Conservation (phyloP, 2,797 vertebrate genomes). For the Spinus pinus region DNA sequence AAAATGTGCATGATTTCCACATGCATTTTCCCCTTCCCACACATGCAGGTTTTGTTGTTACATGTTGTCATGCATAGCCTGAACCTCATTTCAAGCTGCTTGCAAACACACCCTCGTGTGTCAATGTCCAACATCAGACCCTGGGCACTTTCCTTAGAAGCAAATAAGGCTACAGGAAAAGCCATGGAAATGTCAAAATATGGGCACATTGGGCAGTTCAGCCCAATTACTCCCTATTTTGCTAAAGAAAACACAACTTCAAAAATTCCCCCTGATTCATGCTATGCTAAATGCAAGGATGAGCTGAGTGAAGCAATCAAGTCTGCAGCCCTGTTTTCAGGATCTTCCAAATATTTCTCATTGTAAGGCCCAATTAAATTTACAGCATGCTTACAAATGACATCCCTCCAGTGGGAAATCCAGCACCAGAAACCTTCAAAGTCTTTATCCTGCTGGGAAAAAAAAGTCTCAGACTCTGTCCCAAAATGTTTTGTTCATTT, state of each 20-base stretch:
- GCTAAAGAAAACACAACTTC: background rate
- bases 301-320: background rate
- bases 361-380: background rate
- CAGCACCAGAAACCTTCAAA: background rate
- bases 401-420: background rate
- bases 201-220: fast-evolving
- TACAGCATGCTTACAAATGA: background rate
- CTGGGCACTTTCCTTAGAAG: background rate
- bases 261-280: background rate
- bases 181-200: background rate
- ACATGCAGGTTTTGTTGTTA: background rate
- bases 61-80: background rate
- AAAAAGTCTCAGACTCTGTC: background rate
- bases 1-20: background rate
- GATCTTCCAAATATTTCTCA: background rate
- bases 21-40: background rate
- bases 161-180: background rate
- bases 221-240: background rate
- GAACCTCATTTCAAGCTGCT: background rate
- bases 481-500: background rate
- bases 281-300: background rate
- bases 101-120: background rate
- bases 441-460: background rate
- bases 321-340: background rate
- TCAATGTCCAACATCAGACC: background rate